phyloP scores from a whole-genome alignment of 2,888 invertebrate genomes.

The Heliconius charithonia region DNA sequence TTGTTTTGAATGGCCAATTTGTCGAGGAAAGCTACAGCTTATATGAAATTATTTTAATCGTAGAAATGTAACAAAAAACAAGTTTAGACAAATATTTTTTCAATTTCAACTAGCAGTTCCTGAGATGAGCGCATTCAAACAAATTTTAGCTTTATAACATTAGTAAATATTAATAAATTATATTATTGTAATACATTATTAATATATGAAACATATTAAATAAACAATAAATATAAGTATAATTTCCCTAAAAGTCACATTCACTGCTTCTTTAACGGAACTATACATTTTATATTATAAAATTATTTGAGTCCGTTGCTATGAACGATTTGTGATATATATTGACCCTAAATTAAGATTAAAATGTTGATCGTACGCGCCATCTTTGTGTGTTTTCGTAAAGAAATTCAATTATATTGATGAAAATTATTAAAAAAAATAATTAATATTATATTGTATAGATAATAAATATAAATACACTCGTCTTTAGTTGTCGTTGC shows the following conservation, averaged over 20 bases:
- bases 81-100: too few relatives aligned
- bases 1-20: too few relatives aligned
- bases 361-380: conserved; percentile 74
- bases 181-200: background rate
- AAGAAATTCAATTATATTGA: conserved; percentile 63
- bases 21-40: too few relatives aligned
- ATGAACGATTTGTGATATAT: conserved; percentile 67
- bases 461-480: conserved; percentile 52
- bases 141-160: background rate
- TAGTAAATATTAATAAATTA: background rate
- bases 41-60: too few relatives aligned
- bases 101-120: too few relatives aligned
- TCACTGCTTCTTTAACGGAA: conserved; percentile 32
- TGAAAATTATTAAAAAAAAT: conserved; percentile 68
- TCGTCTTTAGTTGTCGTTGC: conserved; percentile 54
- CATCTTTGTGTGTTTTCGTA: conserved; percentile 74
- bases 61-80: too few relatives aligned
- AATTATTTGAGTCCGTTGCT: conserved; percentile 49
- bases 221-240: background rate
- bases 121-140: background rate
- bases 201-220: background rate
- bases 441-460: conserved; percentile 45
- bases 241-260: background rate
- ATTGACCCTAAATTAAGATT: conserved; percentile 74
- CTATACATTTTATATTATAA: conserved; percentile 52